Conservation (phyloP, 2,797 vertebrate species). For the Sciurus carolinensis region DNA sequence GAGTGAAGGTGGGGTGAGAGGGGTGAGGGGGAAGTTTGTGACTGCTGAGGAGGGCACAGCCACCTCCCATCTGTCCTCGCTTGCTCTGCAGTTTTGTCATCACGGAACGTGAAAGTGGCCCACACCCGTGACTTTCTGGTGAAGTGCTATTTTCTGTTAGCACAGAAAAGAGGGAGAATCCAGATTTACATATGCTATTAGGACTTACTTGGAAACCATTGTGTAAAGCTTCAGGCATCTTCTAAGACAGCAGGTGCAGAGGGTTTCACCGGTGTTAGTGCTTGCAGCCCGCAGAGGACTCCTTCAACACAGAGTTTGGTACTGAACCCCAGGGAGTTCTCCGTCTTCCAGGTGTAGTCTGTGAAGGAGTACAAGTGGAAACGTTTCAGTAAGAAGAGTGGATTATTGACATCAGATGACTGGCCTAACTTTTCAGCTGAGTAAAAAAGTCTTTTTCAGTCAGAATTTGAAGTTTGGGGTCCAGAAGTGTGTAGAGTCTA, state of each 20-base stretch:
- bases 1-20: not conserved
- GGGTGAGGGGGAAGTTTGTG: not conserved
- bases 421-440: not conserved
- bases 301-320: not conserved
- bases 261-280: not conserved
- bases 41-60: not conserved
- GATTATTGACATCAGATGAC: not conserved
- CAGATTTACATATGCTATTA: not conserved
- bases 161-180: not conserved
- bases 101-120: accelerated
- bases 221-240: not conserved
- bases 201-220: not conserved
- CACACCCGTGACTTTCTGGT: not conserved
- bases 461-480: not conserved
- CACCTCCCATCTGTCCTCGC: not conserved
- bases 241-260: not conserved
- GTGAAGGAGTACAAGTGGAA: not conserved
- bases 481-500: too few relatives aligned
- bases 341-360: not conserved
- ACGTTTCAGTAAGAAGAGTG: not conserved
- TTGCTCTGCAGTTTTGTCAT: not conserved
- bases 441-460: not conserved
- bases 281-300: not conserved
- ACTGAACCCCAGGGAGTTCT: not conserved
- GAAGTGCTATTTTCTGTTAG: not conserved